Conservation (phyloP, 2,888 invertebrate genomes). For the Lathronympha strigana region DNA sequence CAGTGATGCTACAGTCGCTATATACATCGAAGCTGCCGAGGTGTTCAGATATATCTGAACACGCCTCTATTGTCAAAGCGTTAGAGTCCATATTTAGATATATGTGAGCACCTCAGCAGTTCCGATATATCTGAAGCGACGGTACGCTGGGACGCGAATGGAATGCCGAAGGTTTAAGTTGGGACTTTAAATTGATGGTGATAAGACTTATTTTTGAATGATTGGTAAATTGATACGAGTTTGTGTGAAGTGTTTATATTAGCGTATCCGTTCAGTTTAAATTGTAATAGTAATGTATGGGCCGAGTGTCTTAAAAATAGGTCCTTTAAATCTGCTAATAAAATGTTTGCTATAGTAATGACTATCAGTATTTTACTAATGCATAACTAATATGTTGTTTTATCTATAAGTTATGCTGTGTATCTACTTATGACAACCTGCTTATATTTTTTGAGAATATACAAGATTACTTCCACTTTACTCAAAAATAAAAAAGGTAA, state of each 20-base stretch:
- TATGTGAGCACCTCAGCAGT: too few relatives aligned
- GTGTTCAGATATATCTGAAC: too few relatives aligned
- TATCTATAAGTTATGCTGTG: too few relatives aligned
- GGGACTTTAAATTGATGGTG: background rate
- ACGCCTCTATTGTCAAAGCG: too few relatives aligned
- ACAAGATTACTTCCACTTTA: background rate
- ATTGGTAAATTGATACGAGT: background rate
- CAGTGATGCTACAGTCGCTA: too few relatives aligned
- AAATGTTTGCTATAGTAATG: background rate
- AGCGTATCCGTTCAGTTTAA: slow-evolving; percentile 16
- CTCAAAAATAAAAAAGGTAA: background rate
- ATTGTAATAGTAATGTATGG: slow-evolving; percentile 6
- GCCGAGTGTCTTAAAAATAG: background rate
- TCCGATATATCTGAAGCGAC: too few relatives aligned
- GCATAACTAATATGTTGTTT: too few relatives aligned
- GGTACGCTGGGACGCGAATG: slow-evolving; percentile 24
- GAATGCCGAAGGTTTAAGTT: background rate
- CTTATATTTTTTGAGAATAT: too few relatives aligned
- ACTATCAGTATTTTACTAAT: too few relatives aligned
- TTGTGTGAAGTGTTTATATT: slow-evolving; percentile 19
- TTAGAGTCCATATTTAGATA: too few relatives aligned
- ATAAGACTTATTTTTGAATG: slow-evolving; percentile 11
- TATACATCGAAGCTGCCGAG: too few relatives aligned
- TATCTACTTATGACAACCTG: too few relatives aligned
- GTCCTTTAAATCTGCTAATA: background rate